Base-by-base conservation (phyloP, 2,797 vertebrate genomes). In the Melanotaenia boesemani region DNA sequence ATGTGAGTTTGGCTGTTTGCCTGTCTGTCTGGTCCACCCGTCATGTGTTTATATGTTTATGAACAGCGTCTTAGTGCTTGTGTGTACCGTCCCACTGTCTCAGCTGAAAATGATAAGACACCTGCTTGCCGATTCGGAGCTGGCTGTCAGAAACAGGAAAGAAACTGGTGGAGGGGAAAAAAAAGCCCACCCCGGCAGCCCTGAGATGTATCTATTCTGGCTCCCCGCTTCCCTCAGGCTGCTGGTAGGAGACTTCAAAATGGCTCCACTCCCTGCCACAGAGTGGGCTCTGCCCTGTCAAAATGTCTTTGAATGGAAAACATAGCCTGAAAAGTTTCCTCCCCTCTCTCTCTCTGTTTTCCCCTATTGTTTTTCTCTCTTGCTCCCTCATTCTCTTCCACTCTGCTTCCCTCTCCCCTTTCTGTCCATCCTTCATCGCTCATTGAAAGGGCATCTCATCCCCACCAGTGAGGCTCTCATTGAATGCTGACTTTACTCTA, bases 161-260 rank as follows among this genome's bases (percentile, higher is more conserved):
- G 81, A 86, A 87, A 89, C 82, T 65, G 85, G 83, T 65, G 61
- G 56, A 62, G 61, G 44, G 39, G 20, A 58, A 28, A 22, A 20
- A 78, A 69, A 78, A 80, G 74, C 65, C 63, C 24, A 78, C 5
- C 64, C 59, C 82, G 83, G 83, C 91, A 92, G 85, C 84, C 88
- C 62, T 3, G 85, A 93, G 90, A 94, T 89, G 84, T 93, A 92
- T 93, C 90, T 93, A 92, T 93, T 92, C 89, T 91, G 85, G 89
- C 92, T 92, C 89, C 81, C 81, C 44, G 77, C 86, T 90, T 90
- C 91, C 89, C 91, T 92, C 91, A 86, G 90, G 90, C 90, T 88
- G 90, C 92, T 82, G 92, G 90, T 94, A 91, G 92, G 92, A 93
- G 93, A 93, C 94, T 94, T 94, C 91, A 94, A 93, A 94, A 94